phyloP scores from a whole-genome alignment of 1,140 invertebrate species.

The Brachionus koreanus region DNA sequence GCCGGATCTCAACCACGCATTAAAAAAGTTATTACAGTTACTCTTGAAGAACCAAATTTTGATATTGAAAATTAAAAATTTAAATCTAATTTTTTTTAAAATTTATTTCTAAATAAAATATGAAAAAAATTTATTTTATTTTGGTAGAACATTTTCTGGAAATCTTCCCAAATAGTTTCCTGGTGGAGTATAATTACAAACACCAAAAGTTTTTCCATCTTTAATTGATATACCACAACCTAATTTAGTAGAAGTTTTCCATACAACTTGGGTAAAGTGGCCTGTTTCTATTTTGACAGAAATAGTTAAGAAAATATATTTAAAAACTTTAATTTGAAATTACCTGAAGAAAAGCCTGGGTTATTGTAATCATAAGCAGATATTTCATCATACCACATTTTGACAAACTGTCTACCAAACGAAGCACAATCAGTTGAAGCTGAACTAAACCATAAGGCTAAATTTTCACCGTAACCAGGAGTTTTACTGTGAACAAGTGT shows the following conservation, averaged over 20 bases:
- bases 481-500: background rate
- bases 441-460: background rate
- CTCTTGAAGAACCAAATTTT: background rate
- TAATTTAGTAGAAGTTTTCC: background rate
- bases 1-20: background rate
- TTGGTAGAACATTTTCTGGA: background rate
- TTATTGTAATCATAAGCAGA: background rate
- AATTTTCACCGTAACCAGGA: background rate
- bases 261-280: background rate
- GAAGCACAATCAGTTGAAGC: background rate
- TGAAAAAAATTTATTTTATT: background rate
- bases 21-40: background rate
- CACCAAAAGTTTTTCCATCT: background rate
- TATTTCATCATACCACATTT: background rate
- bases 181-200: conserved; percentile 23
- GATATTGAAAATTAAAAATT: background rate
- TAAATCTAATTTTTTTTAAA: too few species aligned
- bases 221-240: background rate
- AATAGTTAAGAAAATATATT: background rate
- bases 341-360: background rate
- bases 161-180: background rate
- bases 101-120: background rate
- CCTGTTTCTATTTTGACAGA: background rate
- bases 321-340: background rate
- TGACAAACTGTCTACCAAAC: background rate